Evolutionary conservation across 2,888 invertebrate species (phyloP).

Genomic region (Trimorus sp.): DNA sequence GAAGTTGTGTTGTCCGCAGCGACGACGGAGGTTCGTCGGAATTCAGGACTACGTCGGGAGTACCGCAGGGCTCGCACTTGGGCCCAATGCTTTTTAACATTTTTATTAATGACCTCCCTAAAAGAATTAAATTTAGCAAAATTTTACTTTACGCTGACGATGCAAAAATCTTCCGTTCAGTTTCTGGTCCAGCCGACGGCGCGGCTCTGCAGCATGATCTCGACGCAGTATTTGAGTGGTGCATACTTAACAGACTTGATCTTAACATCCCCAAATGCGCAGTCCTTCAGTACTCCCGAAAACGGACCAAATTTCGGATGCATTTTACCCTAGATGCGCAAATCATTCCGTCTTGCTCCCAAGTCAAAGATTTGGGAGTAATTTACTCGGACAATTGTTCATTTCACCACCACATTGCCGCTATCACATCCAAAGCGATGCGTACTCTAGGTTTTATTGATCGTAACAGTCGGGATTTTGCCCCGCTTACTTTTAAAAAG

Average conservation of each 20-base stretch:
- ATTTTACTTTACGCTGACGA: constrained; percentile 33
- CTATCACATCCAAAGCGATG: neutral
- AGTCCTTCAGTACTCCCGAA: neutral
- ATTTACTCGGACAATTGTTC: neutral
- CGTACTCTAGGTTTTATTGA: neutral
- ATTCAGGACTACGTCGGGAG: constrained; percentile 24
- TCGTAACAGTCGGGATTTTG: neutral
- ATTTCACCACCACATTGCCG: neutral
- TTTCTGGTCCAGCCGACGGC: neutral
- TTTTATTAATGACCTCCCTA: constrained; percentile 30
- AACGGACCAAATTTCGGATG: no score
- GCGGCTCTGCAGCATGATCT: constrained; percentile 13
- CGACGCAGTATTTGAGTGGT: constrained; percentile 11
- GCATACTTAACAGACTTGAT: neutral
- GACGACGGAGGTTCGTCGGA: neutral
- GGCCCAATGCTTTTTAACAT: constrained; percentile 28
- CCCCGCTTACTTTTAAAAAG: no score
- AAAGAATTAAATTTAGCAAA: neutral
- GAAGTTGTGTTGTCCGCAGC: constrained; percentile 10
- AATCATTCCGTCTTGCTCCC: neutral
- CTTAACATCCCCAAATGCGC: constrained; percentile 33
- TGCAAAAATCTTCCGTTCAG: constrained; percentile 18
- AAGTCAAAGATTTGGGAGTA: neutral
- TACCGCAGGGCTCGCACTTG: constrained; percentile 35
- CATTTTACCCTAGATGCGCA: neutral